These are phyloP conservation scores for Temnothorax rugatulus DNA, from an alignment of 2,888 invertebrate species.

Conservation along the genomic window DNA sequence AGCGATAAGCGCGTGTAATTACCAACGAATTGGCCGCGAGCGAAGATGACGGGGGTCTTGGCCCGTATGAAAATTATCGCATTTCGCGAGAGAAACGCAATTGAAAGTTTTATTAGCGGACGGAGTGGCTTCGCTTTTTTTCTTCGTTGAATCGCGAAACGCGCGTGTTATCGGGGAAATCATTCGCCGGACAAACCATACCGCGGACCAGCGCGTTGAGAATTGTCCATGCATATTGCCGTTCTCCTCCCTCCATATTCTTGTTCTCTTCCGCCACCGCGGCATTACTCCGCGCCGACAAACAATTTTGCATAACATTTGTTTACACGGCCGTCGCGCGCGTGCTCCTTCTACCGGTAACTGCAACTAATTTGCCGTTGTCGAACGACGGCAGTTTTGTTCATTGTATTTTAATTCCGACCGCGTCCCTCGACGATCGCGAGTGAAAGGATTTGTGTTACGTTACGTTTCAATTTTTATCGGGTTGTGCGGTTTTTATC, in stretches of 20 bases:
- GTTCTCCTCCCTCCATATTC: neutral
- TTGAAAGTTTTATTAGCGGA: constrained; percentile 73
- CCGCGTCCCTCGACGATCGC: neutral
- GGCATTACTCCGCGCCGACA: constrained; percentile 6
- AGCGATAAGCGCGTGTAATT: constrained; percentile 57
- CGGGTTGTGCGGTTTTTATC: neutral
- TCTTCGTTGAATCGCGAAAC: neutral
- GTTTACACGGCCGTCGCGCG: constrained; percentile 32
- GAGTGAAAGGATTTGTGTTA: neutral
- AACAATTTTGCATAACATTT: constrained; percentile 52
- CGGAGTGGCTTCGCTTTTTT: constrained; percentile 24
- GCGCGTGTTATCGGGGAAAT: constrained; percentile 37
- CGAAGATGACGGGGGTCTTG: constrained; percentile 10
- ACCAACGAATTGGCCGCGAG: constrained; percentile 42
- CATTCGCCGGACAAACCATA: constrained; percentile 47
- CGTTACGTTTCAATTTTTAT: constrained; percentile 2
- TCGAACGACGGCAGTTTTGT: constrained; percentile 36
- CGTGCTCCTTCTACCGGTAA: constrained; percentile 21
- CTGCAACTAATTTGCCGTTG: constrained; percentile 41
- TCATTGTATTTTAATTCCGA: constrained; percentile 20
- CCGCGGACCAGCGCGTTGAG: neutral
- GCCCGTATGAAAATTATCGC: constrained; percentile 65
- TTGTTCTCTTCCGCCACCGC: neutral
- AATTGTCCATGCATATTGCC: constrained; percentile 42
- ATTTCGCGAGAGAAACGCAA: constrained; percentile 57